These are phyloP conservation scores for Onchidella celtica DNA, from an alignment of 2,888 invertebrate species.

Conservation along the genomic window DNA sequence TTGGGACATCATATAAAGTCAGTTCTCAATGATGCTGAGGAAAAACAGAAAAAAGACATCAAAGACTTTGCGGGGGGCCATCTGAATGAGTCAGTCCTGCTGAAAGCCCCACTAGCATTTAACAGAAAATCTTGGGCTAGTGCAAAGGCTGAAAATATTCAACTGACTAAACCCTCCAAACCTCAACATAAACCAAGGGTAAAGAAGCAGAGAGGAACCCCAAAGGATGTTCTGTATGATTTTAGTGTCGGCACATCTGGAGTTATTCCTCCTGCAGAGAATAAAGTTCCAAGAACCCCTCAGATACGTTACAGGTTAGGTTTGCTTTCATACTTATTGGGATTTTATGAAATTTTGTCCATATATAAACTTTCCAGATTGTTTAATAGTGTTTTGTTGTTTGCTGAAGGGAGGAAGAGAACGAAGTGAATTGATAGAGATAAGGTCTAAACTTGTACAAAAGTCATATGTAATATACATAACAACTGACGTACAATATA, in stretches of 20 bases:
- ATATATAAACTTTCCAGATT: no score
- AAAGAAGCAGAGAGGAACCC: constrained; percentile 40
- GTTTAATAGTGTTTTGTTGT: no score
- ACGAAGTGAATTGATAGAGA: no score
- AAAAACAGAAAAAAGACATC: constrained; percentile 73
- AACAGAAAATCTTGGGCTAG: constrained; percentile 63
- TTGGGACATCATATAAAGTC: constrained; percentile 67
- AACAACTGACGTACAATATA: no score
- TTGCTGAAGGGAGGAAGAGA: no score
- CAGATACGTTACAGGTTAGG: constrained; percentile 41
- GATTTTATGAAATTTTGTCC: constrained; percentile 22
- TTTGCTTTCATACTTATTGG: not conserved
- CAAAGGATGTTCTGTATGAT: constrained; percentile 71
- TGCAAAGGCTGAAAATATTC: constrained; percentile 45
- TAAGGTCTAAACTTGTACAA: no score
- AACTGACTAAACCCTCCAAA: not conserved
- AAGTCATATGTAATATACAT: no score
- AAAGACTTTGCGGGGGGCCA: constrained; percentile 74
- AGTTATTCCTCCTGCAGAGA: constrained; percentile 58
- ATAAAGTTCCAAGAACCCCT: constrained; percentile 3
- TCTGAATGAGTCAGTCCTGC: constrained; percentile 74
- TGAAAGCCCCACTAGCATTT: constrained; percentile 55
- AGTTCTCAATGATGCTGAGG: constrained; percentile 71
- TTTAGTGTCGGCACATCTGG: constrained; percentile 75
- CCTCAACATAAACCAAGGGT: constrained; percentile 18